Evolutionary conservation across 2,113 vertebrate species (phyloP).

Genomic region (Pelecanoides urinatrix): DNA sequence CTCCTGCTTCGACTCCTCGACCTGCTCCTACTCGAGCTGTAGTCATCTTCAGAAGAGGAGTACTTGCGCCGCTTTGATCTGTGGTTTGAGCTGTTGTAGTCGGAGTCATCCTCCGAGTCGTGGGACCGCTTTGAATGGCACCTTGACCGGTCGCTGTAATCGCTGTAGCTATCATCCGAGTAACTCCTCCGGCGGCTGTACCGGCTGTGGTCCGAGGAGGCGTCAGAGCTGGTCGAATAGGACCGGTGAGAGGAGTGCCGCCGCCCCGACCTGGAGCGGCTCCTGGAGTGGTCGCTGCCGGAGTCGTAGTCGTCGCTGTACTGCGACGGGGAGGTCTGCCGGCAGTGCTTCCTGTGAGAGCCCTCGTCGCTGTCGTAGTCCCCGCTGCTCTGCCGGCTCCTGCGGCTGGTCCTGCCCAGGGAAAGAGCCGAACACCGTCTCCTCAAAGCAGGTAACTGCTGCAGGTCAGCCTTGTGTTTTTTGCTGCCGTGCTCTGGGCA

Average conservation of each 20-base stretch:
- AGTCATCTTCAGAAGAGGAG: constrained; percentile 82
- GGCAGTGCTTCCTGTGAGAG: constrained; percentile 75
- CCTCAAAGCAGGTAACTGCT: constrained; percentile 7
- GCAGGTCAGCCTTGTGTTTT: constrained; percentile 62
- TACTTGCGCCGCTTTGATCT: constrained; percentile 86
- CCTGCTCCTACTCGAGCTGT: constrained; percentile 81
- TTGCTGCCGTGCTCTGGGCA: constrained; percentile 67
- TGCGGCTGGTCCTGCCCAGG: constrained; percentile 44
- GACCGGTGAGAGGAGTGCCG: constrained; percentile 80
- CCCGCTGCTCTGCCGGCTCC: constrained; percentile 79
- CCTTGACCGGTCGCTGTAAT: constrained; percentile 84
- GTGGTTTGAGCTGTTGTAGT: constrained; percentile 86
- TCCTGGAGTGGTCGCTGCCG: constrained; percentile 80
- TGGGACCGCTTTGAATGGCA: constrained; percentile 83
- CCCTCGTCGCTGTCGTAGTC: constrained; percentile 86
- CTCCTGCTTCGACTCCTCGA: constrained; percentile 85
- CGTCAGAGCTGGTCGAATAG: constrained; percentile 90
- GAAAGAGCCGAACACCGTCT: constrained; percentile 60
- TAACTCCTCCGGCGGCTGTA: constrained; percentile 87
- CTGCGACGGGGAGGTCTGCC: constrained; percentile 81
- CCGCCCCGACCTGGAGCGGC: constrained; percentile 82
- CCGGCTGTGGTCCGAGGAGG: constrained; percentile 85
- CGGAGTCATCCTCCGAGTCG: constrained; percentile 85
- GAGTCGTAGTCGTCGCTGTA: constrained; percentile 90
- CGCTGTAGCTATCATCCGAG: constrained; percentile 91